Conservation (phyloP, 2,888 invertebrate genomes). For the Sarcophaga caerulescens region DNA sequence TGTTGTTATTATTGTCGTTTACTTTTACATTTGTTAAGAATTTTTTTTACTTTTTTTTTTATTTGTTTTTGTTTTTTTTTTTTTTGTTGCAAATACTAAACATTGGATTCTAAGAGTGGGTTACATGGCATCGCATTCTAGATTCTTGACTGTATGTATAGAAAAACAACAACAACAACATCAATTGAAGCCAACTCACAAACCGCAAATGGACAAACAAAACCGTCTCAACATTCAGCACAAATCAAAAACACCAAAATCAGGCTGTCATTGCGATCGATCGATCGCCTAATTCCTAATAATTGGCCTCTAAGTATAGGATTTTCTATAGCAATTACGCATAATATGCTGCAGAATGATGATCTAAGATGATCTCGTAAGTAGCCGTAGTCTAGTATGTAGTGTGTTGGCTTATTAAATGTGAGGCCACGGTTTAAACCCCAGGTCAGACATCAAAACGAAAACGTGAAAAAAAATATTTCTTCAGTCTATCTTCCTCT, state of each 20-base stretch:
- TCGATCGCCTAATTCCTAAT: too few species aligned
- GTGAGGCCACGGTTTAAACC: too few species aligned
- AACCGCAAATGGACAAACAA: constrained; percentile 53
- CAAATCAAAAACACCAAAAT: constrained; percentile 17
- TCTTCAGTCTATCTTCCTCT: too few species aligned
- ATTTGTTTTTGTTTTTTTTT: not conserved
- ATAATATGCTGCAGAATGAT: too few species aligned
- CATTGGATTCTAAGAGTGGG: constrained; percentile 48
- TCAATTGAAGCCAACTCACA: constrained; percentile 28
- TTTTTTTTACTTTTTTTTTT: constrained; percentile 24
- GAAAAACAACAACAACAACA: constrained; percentile 5
- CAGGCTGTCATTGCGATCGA: constrained; percentile 22
- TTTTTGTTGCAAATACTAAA: constrained; percentile 19
- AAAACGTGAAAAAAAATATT: too few species aligned
- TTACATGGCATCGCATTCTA: constrained; percentile 37
- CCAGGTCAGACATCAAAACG: too few species aligned
- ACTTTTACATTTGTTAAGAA: constrained; percentile 15
- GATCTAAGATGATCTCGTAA: too few species aligned
- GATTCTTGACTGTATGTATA: constrained; percentile 46
- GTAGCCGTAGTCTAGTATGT: too few species aligned
- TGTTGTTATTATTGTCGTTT: constrained; percentile 24
- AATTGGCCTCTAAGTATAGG: not conserved
- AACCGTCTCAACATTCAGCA: constrained; percentile 33
- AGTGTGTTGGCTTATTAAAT: too few species aligned
- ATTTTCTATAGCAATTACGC: not conserved